Percentiles rank a stretch among this genome's conserved stretches.
Conservation (phyloP, 2,797 vertebrate species). For the Trichosurus vulpecula region DNA sequence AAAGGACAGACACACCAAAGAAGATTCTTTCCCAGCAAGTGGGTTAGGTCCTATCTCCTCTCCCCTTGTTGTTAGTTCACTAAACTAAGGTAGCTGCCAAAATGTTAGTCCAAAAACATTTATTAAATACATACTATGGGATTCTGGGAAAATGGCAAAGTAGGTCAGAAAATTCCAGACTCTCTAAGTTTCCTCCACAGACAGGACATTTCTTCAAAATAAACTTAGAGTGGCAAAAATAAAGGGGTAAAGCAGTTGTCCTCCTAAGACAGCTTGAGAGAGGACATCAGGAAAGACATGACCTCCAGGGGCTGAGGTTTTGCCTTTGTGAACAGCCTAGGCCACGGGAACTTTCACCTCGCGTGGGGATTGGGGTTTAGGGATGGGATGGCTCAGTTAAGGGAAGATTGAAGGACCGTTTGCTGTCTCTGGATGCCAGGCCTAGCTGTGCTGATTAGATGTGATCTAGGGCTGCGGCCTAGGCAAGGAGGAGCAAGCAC, state of each 20-base stretch:
- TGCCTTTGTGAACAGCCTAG: not conserved
- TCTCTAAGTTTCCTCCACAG: not conserved
- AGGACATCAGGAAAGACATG: not conserved
- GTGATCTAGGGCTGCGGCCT: not conserved
- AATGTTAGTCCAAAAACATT: not conserved
- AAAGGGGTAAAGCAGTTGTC: not conserved
- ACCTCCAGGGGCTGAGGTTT: not conserved
- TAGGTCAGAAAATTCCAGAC: not conserved
- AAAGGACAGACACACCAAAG: not conserved
- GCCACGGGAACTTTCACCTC: too few species aligned
- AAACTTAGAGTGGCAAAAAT: not conserved
- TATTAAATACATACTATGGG: not conserved
- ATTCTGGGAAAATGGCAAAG: not conserved
- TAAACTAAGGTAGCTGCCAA: not conserved
- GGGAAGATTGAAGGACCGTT: not conserved
- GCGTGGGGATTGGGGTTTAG: too few species aligned
- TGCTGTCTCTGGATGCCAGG: not conserved
- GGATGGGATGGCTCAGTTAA: not conserved
- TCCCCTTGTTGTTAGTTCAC: not conserved
- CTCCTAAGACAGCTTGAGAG: not conserved
- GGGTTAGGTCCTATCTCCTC: not conserved
- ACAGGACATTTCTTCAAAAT: not conserved
- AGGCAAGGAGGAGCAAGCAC: not conserved
- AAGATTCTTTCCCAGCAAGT: not conserved
- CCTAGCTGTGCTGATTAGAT: not conserved